Evolutionary conservation across 2,888 invertebrate species (phyloP), one percentile per base, ranked within the genome.

Genomic region (Brachypterus glaber): DNA sequence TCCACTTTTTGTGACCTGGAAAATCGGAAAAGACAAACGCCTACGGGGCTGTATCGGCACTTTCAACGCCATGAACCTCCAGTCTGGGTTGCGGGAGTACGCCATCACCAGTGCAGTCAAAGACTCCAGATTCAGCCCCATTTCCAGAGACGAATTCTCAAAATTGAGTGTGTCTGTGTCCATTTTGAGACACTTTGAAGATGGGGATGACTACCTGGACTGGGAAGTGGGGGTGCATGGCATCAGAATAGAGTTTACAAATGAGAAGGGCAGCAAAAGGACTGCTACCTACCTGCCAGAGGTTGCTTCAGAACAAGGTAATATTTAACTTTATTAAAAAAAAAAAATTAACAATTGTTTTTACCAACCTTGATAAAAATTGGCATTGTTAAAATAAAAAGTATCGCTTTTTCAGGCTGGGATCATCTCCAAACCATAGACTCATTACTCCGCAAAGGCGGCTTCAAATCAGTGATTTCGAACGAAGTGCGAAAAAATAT

Each of bases 1-100:
- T 68, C 98, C 98, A 38, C 74, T 98, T 61, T 98, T 98, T 73
- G 98, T 98, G 50, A 98, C 98, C 45, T 98, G 98, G 98, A 90
- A 92, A 70, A 91, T 92, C 62, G 98, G 97, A 35, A 84, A 88
- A 62, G 95, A 95, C 62, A 84, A 89, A 59, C 80, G 92, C 48
- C 76, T 98, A 45, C 79, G 98, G 48, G 98, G 98, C 34, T 98
- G 98, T 70, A 98, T 98, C 62, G 98, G 98, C 43, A 98, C 98
- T 33, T 99, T 98, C 67, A 92, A 90, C 65, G 88, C 93, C 38
- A 88, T 95, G 82, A 88, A 87, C 64, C 77, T 97, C 59, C 95
- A 96, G 64, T 79, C 83, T 60, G 92, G 96, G 46, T 77, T 97
- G 50, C 77, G 91, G 52, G 96, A 97, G 70, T 97, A 97, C 68